These are phyloP conservation scores for Chrysemys picta DNA, from an alignment of 2,113 vertebrate species.

Conservation along the genomic window DNA sequence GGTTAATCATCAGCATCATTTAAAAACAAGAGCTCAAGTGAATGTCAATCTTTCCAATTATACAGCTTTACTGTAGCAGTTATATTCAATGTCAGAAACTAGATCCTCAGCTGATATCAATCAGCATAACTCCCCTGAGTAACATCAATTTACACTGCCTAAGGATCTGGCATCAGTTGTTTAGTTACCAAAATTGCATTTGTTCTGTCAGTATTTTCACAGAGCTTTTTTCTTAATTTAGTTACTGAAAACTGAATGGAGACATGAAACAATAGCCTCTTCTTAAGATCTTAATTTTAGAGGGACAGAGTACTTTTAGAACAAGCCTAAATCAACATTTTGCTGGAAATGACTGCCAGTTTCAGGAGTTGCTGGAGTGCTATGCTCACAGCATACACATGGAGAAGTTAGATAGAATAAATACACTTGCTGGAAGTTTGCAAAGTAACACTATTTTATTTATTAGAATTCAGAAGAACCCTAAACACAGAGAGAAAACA, in stretches of 20 bases:
- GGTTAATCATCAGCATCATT: conserved; percentile 36
- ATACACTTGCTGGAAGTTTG: background rate
- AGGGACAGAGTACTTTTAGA: background rate
- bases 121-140: background rate
- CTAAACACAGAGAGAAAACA: background rate
- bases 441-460: background rate
- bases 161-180: background rate
- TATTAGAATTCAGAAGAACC: background rate
- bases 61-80: background rate
- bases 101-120: background rate
- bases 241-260: background rate
- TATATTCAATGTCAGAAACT: background rate
- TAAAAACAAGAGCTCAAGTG: background rate
- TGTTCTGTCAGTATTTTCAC: background rate
- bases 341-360: background rate
- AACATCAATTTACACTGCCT: background rate
- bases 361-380: background rate
- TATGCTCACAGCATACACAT: background rate
- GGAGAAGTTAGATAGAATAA: background rate
- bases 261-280: background rate
- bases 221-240: background rate
- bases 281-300: background rate
- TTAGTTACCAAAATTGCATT: background rate
- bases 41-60: conserved; percentile 18
- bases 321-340: background rate